Evolutionary conservation across 2,113 vertebrate genomes (phyloP), one percentile per base, ranked within the genome.

Genomic region (Pyxicephalus adspersus): DNA sequence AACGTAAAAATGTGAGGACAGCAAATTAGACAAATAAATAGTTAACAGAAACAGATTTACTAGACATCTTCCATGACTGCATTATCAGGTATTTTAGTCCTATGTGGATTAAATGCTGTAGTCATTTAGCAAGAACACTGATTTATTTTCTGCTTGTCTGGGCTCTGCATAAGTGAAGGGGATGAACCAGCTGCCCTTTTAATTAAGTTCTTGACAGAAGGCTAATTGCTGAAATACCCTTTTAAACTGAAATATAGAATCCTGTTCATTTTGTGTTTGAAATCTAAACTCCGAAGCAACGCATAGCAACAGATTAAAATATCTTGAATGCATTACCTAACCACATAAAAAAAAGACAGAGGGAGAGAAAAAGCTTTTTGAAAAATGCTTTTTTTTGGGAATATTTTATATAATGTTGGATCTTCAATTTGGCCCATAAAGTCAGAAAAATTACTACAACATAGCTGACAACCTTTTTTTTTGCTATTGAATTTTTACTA

Each of bases 181-280:
- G 63, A 55, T 66, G 74, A 77, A 77, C 74, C 74, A 77, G 23
- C 64, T 64, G 61, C 63, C 76, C 51, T 77, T 65, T 77, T 77
- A 77, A 77, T 77, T 77, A 77, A 55, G 63, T 77, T 77, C 63
- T 77, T 77, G 76, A 66, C 76, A 77, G 76, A 77, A 77, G 76
- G 50, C 50, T 77, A 77, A 77, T 77, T 77, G 64, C 76, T 66
- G 50, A 54, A 57, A 77, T 66, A 77, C 76, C 51, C 63, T 34
- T 65, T 77, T 77, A 66, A 77, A 63, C 63, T 77, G 51, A 65
- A 65, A 77, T 66, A 66, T 54, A 77, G 51, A 55, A 77, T 66
- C 63, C 29, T 66, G 34, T 66, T 77, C 50, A 66, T 66, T 57
- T 77, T 77, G 63, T 38, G 28, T 55, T 57, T 66, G 20, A 77